A percentile compares a stretch with the other conserved stretches of the same genome.
Conservation (phyloP, 2,113 vertebrate species). For the Ibidorhyncha struthersii region DNA sequence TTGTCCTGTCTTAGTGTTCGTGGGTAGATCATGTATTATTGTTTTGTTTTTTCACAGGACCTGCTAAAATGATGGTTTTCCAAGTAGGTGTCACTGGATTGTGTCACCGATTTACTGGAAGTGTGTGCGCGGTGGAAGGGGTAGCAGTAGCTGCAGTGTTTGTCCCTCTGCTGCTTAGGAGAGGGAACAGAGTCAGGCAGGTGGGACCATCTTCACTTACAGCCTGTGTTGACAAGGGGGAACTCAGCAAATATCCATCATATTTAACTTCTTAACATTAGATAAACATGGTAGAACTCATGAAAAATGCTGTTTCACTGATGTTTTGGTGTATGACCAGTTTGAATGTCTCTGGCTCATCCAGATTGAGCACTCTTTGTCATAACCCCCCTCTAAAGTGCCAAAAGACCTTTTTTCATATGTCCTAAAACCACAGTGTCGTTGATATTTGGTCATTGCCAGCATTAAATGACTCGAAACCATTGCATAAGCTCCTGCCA, state of each 20-base stretch:
- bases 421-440: not conserved
- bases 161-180: not conserved
- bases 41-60: not conserved
- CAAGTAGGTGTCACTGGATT: not conserved
- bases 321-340: not conserved
- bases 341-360: not conserved
- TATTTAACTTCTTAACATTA: not conserved
- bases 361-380: not conserved
- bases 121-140: not conserved
- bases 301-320: not conserved
- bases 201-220: not conserved
- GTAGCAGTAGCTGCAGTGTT: not conserved
- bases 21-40: not conserved
- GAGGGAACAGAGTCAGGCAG: not conserved
- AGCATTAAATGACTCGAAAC: not conserved
- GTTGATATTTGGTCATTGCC: not conserved
- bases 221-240: not conserved
- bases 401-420: not conserved
- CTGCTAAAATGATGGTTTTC: not conserved
- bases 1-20: not conserved
- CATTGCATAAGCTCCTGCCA: not conserved
- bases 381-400: not conserved
- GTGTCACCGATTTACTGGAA: not conserved
- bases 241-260: not conserved
- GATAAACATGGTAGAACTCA: not conserved